phyloP scores from a whole-genome alignment of 2,113 vertebrate genomes.

The Mormyrus iriodes region DNA sequence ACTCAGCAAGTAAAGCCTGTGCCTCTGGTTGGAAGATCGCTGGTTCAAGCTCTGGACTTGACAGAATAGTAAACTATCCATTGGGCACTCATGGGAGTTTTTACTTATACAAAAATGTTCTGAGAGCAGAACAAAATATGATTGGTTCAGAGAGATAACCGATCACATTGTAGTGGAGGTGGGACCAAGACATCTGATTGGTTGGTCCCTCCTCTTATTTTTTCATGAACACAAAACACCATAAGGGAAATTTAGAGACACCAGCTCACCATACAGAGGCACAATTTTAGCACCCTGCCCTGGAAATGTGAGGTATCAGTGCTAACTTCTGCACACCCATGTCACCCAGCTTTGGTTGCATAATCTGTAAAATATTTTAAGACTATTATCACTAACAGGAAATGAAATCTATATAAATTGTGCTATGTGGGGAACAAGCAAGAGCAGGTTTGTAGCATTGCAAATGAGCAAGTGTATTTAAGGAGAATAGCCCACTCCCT shows the following conservation, averaged over 20 bases:
- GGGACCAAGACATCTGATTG: too few relatives aligned
- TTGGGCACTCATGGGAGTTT: not conserved
- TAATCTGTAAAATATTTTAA: not conserved
- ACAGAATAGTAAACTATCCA: not conserved
- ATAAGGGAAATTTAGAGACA: not conserved
- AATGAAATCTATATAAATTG: not conserved
- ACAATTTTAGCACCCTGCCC: not conserved
- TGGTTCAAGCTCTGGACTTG: not conserved
- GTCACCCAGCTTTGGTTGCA: not conserved
- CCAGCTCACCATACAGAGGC: not conserved
- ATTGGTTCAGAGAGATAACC: too few relatives aligned
- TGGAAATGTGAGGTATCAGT: not conserved
- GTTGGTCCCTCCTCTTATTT: too few relatives aligned
- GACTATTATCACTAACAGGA: not conserved
- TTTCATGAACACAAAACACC: not conserved
- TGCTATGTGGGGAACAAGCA: not conserved
- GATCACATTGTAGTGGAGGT: too few relatives aligned
- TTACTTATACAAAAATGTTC: too few relatives aligned
- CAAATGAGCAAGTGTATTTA: not conserved
- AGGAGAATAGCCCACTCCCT: not conserved
- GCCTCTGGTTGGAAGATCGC: not conserved
- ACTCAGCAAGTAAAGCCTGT: not conserved
- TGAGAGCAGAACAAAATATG: too few relatives aligned
- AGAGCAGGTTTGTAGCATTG: not conserved
- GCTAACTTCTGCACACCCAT: not conserved